These are phyloP conservation scores for Falcaria lacertinaria DNA, from an alignment of 2,888 invertebrate genomes.

Conservation along the genomic window DNA sequence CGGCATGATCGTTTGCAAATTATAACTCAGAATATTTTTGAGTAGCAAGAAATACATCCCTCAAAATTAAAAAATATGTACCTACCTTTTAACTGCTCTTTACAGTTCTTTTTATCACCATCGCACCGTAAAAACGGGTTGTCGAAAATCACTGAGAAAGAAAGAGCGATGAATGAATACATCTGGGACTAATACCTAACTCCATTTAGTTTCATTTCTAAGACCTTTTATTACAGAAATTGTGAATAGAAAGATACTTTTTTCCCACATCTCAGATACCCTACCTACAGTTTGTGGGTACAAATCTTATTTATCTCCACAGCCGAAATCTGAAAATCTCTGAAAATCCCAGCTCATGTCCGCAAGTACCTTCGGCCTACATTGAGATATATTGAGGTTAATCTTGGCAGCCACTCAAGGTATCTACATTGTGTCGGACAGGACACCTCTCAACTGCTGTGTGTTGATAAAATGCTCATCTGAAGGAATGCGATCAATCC, in stretches of 20 bases:
- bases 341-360: not conserved
- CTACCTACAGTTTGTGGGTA: not conserved
- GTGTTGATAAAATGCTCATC: constrained; percentile 47
- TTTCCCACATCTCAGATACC: not conserved
- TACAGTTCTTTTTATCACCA: not conserved
- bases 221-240: not conserved
- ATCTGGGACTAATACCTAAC: not conserved
- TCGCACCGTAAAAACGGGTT: not conserved
- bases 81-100: too few relatives aligned
- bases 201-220: not conserved
- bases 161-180: not conserved
- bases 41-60: too few relatives aligned
- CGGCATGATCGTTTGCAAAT: too few relatives aligned
- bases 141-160: not conserved
- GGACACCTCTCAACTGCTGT: constrained; percentile 39
- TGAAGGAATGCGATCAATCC: constrained; percentile 42
- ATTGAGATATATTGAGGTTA: constrained; percentile 25
- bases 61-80: too few relatives aligned
- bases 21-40: too few relatives aligned
- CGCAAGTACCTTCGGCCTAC: not conserved
- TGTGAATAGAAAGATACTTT: not conserved
- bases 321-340: not conserved
- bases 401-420: constrained; percentile 33
- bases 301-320: not conserved
- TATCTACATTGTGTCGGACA: constrained; percentile 28